A percentile compares a stretch with the other conserved stretches of the same genome.
Evolutionary conservation across 2,888 invertebrate species (phyloP).

Genomic region (Unio pictorum): DNA sequence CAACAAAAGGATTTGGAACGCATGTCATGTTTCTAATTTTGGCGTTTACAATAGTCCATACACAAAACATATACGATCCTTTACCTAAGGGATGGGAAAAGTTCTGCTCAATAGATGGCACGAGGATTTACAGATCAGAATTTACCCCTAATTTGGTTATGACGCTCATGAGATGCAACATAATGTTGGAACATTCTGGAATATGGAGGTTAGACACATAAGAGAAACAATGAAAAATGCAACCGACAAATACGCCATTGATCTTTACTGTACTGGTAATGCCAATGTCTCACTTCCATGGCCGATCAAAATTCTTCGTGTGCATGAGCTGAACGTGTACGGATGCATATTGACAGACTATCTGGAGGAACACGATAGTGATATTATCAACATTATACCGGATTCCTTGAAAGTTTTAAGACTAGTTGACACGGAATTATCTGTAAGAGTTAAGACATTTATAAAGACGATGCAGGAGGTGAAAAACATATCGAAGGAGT

Average conservation of each 20-base stretch:
- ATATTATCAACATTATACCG: slow-evolving; percentile 14
- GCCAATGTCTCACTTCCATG: slow-evolving; percentile 35
- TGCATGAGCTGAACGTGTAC: slow-evolving; percentile 24
- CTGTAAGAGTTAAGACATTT: slow-evolving; percentile 14
- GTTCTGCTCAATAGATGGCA: slow-evolving; percentile 17
- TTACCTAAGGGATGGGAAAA: slow-evolving; percentile 22
- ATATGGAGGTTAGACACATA: slow-evolving; percentile 15
- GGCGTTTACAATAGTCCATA: no score
- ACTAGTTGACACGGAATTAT: slow-evolving; percentile 15
- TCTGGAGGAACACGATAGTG: slow-evolving; percentile 20
- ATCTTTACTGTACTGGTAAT: slow-evolving; percentile 20
- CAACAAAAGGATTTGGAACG: no score
- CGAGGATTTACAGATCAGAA: slow-evolving; percentile 17
- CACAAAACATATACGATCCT: neutral
- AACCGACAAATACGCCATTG: slow-evolving; percentile 17
- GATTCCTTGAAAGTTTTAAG: slow-evolving; percentile 32
- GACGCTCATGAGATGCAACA: slow-evolving; percentile 13
- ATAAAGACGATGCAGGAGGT: slow-evolving; percentile 13
- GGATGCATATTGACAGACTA: slow-evolving; percentile 32
- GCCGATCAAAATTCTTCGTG: slow-evolving; percentile 36
- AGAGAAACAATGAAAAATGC: slow-evolving; percentile 5
- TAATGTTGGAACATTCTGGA: slow-evolving; percentile 12
- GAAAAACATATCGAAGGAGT: slow-evolving; percentile 22
- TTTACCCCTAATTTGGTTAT: slow-evolving; percentile 16
- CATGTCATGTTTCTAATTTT: no score